These are phyloP conservation scores for Protosalanx chinensis DNA, from an alignment of 2,797 vertebrate genomes.

Conservation along the genomic window DNA sequence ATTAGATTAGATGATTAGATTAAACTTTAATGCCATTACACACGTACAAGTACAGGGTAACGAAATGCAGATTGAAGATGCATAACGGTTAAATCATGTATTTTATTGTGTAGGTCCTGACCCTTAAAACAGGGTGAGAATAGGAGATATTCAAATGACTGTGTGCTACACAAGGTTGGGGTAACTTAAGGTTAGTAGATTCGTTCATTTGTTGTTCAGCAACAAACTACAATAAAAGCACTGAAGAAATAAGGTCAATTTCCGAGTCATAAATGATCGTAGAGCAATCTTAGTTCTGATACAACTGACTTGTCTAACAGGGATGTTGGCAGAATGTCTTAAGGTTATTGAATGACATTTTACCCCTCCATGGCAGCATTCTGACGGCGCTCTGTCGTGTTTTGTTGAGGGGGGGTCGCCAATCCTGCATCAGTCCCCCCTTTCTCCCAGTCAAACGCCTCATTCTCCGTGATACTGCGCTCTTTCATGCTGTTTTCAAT, in stretches of 20 bases:
- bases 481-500: constrained; percentile 91
- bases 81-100: too few relatives aligned
- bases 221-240: too few relatives aligned
- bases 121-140: too few relatives aligned
- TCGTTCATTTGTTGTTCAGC: too few relatives aligned
- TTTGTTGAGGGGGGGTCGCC: constrained; percentile 84
- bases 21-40: too few relatives aligned
- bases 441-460: constrained; percentile 89
- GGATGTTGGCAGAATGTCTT: background rate
- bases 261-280: background rate
- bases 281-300: background rate
- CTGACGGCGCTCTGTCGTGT: constrained; percentile 72
- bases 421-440: constrained; percentile 79
- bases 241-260: too few relatives aligned
- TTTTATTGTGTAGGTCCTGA: too few relatives aligned
- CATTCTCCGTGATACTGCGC: constrained; percentile 84
- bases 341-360: constrained; percentile 45
- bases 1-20: too few relatives aligned
- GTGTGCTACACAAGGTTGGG: too few relatives aligned
- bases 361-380: constrained; percentile 88
- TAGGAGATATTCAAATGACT: background rate
- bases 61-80: too few relatives aligned
- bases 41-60: too few relatives aligned
- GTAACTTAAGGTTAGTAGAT: too few relatives aligned
- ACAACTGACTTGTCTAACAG: background rate